phyloP scores from a whole-genome alignment of 1,140 invertebrate genomes.

The Fopius arisanus region DNA sequence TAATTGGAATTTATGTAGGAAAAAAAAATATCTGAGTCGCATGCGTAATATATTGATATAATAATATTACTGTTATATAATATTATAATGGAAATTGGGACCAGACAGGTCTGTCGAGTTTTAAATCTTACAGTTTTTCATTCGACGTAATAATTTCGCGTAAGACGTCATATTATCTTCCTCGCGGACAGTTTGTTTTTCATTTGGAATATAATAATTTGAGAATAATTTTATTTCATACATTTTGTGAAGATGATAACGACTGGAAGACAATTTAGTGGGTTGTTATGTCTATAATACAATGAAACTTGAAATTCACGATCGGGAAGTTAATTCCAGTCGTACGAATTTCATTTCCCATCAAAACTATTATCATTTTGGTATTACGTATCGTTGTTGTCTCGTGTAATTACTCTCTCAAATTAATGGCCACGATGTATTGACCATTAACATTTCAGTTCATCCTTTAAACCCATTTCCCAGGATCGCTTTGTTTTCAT shows the following conservation, averaged over 20 bases:
- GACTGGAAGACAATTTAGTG: not conserved
- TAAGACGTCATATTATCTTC: too few species aligned
- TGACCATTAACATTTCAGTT: conserved; percentile 24
- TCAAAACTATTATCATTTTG: conserved; percentile 22
- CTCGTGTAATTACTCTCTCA: conserved; percentile 22
- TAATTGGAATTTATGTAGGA: too few species aligned
- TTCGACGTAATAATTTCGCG: too few species aligned
- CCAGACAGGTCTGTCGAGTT: too few species aligned
- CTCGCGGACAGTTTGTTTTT: too few species aligned
- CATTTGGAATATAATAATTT: too few species aligned
- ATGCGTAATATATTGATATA: too few species aligned
- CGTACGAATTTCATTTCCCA: conserved; percentile 12
- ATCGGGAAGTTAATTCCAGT: not conserved
- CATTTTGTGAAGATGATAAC: not conserved
- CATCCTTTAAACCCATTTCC: not conserved
- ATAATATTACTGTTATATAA: too few species aligned
- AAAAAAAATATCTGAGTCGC: too few species aligned
- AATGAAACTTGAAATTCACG: conserved; percentile 13
- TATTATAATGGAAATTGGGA: too few species aligned
- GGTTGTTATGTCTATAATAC: not conserved
- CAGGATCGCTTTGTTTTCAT: not conserved
- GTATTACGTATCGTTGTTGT: conserved; percentile 13
- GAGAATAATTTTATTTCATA: too few species aligned
- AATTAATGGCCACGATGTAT: conserved; percentile 30
- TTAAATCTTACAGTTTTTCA: too few species aligned